These are phyloP conservation scores for Seira sanloemensis DNA, from an alignment of 2,888 invertebrate species.

Conservation along the genomic window DNA sequence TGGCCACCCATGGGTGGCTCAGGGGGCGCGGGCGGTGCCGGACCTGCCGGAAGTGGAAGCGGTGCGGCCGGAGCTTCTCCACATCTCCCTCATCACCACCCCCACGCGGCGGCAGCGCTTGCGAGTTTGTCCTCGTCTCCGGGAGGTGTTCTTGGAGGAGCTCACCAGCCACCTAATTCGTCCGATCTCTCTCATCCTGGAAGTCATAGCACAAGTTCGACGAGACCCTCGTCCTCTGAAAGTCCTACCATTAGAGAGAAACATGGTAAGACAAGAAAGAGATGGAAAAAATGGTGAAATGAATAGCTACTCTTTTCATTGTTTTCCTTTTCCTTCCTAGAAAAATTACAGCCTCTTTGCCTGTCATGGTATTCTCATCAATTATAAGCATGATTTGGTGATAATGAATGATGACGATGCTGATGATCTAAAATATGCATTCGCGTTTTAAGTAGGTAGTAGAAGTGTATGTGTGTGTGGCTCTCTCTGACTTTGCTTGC, in stretches of 20 bases:
- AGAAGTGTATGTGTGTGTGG: conserved; percentile 7
- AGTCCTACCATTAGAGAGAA: conserved; percentile 72
- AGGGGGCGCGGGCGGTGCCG: conserved; percentile 30
- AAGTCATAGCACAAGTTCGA: conserved; percentile 72
- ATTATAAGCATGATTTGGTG: conserved; percentile 49
- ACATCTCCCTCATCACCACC: conserved; percentile 39
- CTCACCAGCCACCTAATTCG: conserved; percentile 75
- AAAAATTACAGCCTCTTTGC: conserved; percentile 2
- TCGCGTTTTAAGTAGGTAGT: not conserved
- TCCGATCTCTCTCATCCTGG: conserved; percentile 75
- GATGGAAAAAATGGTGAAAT: not conserved
- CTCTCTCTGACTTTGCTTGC: conserved; percentile 34
- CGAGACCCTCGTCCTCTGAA: conserved; percentile 73
- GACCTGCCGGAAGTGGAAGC: conserved; percentile 75
- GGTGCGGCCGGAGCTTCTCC: conserved; percentile 76
- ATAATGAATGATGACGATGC: conserved; percentile 43
- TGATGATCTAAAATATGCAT: conserved; percentile 62
- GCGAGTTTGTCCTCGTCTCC: conserved; percentile 67
- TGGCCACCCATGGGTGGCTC: conserved; percentile 78
- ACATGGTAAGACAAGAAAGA: conserved; percentile 62
- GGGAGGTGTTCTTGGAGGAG: conserved; percentile 62
- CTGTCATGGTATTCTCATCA: conserved; percentile 26
- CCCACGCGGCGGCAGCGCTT: conserved; percentile 63
- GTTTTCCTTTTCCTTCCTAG: conserved; percentile 19
- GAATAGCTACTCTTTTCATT: not conserved